Conservation (phyloP, 2,797 vertebrate species). For the Acrossocheilus wenchowensis region DNA sequence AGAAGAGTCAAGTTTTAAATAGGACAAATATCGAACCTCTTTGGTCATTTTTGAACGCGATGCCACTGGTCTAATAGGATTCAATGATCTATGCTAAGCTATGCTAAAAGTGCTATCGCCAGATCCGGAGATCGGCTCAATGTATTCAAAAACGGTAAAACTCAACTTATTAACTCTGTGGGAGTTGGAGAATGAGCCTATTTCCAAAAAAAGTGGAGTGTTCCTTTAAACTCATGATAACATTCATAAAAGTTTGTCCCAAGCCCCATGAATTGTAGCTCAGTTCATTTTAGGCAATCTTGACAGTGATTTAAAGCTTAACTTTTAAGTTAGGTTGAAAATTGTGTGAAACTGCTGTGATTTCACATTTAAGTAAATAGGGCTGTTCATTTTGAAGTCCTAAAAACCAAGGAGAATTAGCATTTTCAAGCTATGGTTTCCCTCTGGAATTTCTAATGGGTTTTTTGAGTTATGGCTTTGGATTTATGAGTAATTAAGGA, state of each 20-base stretch:
- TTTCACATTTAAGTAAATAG: constrained; percentile 5
- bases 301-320: not conserved
- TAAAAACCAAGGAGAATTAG: not conserved
- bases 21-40: too few relatives aligned
- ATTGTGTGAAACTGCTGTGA: not conserved
- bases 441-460: not conserved
- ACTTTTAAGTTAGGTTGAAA: not conserved
- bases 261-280: not conserved
- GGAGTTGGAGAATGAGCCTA: too few relatives aligned
- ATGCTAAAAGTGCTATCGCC: too few relatives aligned
- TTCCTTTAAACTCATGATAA: not conserved
- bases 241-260: not conserved
- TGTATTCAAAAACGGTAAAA: too few relatives aligned
- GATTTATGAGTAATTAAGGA: not conserved
- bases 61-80: too few relatives aligned
- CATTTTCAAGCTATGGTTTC: not conserved
- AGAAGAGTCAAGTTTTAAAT: too few relatives aligned
- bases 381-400: not conserved
- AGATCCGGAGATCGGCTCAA: too few relatives aligned
- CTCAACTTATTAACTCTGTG: too few relatives aligned
- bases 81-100: too few relatives aligned
- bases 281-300: not conserved
- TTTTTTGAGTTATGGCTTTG: not conserved
- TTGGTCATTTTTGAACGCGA: too few relatives aligned
- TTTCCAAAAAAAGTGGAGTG: too few relatives aligned